Evolutionary conservation across 2,797 vertebrate species (phyloP), one percentile per base, ranked within the genome.

Genomic region (Notoglanidium macrostoma): DNA sequence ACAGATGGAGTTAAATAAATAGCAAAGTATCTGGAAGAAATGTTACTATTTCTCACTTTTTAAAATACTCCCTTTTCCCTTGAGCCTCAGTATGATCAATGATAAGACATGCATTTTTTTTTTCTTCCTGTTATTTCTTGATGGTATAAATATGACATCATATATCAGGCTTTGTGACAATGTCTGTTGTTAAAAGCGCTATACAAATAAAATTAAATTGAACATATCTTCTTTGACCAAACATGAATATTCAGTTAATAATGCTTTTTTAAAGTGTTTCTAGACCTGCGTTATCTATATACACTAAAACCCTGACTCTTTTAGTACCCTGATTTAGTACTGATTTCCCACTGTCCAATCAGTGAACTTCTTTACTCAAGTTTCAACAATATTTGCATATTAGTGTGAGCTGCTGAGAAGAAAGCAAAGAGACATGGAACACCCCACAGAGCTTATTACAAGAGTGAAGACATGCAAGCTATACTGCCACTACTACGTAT

Each of bases 31-130:
- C 90, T 91, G 84, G 91, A 90, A 90, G 78, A 85, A 92, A 74
- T 92, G 91, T 89, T 92, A 51, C 14, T 0, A 5, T 46, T 73
- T 26, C 44, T 46, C 23, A 40, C 40, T 46, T 54, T 77, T 21
- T 78, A 14, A 44, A 74, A 26, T 15, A 6, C 1, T 14, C 26
- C 87, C 87, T 91, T 90, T 91, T 92, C 93, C 92, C 89, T 91
- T 86, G 90, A 92, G 90, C 94, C 93, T 94, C 92, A 93, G 94
- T 93, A 92, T 87, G 81, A 92, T 87, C 86, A 86, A 87, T 93
- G 87, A 91, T 88, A 89, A 89, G 88, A 92, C 76, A 87, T 72
- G 92, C 88, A 89, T 89, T 67, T 76, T 72, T 44, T 44, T 88
- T 46, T 46, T 35, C 83, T 87, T 49, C 73, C 26, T 49, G 81